These are phyloP conservation scores for Aegithalos caudatus DNA, from an alignment of 2,113 vertebrate species.

Conservation along the genomic window DNA sequence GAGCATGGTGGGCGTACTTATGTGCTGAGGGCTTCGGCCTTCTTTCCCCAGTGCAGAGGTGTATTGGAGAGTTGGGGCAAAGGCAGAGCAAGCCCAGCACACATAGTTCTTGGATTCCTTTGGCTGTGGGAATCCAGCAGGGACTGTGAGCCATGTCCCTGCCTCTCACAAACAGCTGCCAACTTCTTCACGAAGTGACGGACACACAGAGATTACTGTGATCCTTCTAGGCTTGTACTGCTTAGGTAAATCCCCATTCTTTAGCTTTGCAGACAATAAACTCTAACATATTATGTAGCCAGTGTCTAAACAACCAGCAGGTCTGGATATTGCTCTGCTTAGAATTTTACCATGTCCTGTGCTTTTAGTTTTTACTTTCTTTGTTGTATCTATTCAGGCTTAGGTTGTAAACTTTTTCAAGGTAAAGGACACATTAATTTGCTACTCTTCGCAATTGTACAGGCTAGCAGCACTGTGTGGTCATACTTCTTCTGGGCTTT, in stretches of 20 bases:
- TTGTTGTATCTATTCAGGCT: neutral
- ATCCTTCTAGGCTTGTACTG: neutral
- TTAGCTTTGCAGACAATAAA: neutral
- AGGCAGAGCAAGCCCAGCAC: neutral
- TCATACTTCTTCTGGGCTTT: neutral
- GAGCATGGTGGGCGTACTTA: rapidly evolving
- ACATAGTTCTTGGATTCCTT: neutral
- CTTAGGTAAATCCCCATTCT: neutral
- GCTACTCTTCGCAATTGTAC: neutral
- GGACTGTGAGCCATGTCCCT: neutral
- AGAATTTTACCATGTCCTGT: neutral
- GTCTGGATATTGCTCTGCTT: neutral
- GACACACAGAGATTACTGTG: neutral
- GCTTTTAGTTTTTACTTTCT: neutral
- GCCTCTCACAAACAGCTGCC: neutral
- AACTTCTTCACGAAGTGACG: neutral
- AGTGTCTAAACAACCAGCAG: neutral
- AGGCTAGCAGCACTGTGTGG: neutral
- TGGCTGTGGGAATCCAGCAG: neutral
- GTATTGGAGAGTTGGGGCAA: neutral
- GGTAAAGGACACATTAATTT: neutral
- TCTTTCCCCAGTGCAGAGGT: neutral
- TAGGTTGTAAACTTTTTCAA: neutral
- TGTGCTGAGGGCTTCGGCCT: neutral
- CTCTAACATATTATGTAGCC: neutral